Evolutionary conservation across 1,140 invertebrate species (phyloP).

Genomic region (Conus ventricosus): DNA sequence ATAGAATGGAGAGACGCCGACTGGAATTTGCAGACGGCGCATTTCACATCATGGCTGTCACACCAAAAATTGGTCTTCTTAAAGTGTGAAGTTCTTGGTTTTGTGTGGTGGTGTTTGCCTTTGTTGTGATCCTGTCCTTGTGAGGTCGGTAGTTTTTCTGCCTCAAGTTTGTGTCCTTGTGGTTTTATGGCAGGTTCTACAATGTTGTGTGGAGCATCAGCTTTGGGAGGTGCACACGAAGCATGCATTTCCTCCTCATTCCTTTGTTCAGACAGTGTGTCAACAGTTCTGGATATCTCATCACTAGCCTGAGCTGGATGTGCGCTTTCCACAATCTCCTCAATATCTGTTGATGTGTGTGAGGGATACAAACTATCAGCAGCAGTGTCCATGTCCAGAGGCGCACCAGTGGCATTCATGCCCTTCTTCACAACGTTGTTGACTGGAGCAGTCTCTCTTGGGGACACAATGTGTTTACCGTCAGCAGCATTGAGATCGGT

Average conservation of each 20-base stretch:
- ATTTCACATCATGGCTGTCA: conserved; percentile 18
- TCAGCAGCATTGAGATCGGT: not conserved
- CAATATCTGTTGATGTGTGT: not conserved
- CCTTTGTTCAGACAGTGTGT: not conserved
- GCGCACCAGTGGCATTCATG: not conserved
- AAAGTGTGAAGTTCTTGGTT: not conserved
- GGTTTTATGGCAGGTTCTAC: not conserved
- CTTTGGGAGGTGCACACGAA: not conserved
- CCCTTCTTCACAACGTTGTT: not conserved
- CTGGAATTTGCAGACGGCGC: conserved; percentile 10
- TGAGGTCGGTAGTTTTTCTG: not conserved
- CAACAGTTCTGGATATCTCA: not conserved
- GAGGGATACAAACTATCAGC: not conserved
- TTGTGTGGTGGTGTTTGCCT: not conserved
- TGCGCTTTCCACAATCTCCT: not conserved
- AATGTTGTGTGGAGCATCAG: not conserved
- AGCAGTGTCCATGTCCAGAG: not conserved
- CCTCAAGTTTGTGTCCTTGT: not conserved
- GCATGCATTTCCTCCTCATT: not conserved
- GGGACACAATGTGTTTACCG: not conserved
- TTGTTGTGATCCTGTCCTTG: not conserved
- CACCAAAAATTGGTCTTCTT: not conserved
- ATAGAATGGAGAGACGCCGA: not conserved
- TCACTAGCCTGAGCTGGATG: not conserved
- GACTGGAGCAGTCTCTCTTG: not conserved